phyloP scores from a whole-genome alignment of 2,797 vertebrate genomes.

The Numenius phaeopus region DNA sequence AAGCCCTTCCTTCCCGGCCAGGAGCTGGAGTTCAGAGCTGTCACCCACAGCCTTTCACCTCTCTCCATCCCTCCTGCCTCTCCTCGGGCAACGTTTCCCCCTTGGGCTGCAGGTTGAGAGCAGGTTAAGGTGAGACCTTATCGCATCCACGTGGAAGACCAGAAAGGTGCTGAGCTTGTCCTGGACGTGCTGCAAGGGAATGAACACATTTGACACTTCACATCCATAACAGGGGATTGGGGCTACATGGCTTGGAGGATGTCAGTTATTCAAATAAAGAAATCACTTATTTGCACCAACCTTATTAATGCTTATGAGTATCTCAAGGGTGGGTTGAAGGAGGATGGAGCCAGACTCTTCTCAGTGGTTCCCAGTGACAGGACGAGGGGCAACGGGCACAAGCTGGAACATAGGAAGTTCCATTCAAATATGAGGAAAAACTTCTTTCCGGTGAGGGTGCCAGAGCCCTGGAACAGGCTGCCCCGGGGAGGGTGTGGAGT shows the following conservation, averaged over 20 bases:
- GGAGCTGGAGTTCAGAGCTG: not conserved
- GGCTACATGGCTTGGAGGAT: not conserved
- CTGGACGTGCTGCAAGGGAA: not conserved
- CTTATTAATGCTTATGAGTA: too few relatives aligned
- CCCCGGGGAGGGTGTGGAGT: too few relatives aligned
- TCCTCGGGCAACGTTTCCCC: accelerated
- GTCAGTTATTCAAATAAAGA: accelerated
- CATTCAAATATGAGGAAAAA: too few relatives aligned
- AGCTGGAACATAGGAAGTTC: too few relatives aligned
- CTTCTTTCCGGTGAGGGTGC: too few relatives aligned
- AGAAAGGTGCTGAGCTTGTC: not conserved
- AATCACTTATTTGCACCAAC: not conserved
- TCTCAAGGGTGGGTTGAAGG: too few relatives aligned
- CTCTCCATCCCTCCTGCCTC: not conserved
- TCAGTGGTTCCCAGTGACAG: too few relatives aligned
- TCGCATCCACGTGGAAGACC: not conserved
- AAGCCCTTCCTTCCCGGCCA: accelerated
- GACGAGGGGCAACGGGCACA: too few relatives aligned
- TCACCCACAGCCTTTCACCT: not conserved
- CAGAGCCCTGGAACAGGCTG: too few relatives aligned
- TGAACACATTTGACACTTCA: not conserved
- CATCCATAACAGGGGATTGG: not conserved
- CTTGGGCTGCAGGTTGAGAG: not conserved
- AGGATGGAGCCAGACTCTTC: too few relatives aligned
- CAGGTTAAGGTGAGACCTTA: not conserved